Percentiles rank a stretch among this genome's conserved stretches.
Conservation (phyloP, 2,888 invertebrate species). For the Cephus nigrinus region DNA sequence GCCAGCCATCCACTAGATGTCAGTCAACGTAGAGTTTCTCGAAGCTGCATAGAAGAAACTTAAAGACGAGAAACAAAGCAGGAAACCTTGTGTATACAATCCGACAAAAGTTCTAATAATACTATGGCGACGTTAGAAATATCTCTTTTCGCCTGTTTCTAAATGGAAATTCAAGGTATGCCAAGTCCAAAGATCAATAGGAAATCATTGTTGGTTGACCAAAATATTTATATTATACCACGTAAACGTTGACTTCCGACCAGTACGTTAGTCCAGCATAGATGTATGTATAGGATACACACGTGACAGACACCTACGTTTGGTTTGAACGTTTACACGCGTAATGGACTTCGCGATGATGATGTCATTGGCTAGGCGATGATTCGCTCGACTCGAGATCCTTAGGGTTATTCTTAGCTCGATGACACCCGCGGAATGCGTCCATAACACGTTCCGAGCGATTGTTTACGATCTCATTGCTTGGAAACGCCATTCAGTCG, state of each 20-base stretch:
- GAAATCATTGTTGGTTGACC: neutral
- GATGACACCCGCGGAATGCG: conserved; percentile 44
- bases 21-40: neutral
- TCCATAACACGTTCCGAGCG: conserved; percentile 28
- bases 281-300: neutral
- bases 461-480: neutral
- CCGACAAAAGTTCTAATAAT: neutral
- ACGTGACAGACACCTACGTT: neutral
- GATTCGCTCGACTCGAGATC: conserved; percentile 33
- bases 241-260: neutral
- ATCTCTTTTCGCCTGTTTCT: neutral
- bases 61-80: neutral
- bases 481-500: neutral
- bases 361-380: conserved; percentile 32
- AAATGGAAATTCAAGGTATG: neutral
- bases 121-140: neutral
- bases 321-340: neutral
- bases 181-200: neutral
- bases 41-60: neutral
- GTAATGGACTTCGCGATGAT: conserved; percentile 4
- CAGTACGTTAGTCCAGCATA: neutral
- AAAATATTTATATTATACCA: neutral
- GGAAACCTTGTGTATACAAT: neutral
- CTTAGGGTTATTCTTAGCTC: conserved; percentile 39
- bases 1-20: neutral